These are phyloP conservation scores for Ailuropoda melanoleuca DNA, from an alignment of 2,113 vertebrate species.

Conservation along the genomic window DNA sequence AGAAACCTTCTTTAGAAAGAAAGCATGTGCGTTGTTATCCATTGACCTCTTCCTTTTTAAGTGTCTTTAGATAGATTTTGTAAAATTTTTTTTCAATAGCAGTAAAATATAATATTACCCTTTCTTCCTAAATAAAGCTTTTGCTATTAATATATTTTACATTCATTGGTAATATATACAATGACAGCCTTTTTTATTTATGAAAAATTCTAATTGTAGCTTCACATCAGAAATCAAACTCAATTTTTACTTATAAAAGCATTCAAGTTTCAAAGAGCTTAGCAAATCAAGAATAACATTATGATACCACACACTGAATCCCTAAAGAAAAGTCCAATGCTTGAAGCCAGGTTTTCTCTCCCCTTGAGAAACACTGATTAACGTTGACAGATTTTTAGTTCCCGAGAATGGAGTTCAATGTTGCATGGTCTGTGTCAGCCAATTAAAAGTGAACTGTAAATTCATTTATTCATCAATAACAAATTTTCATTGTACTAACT, in stretches of 20 bases:
- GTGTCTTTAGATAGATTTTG: neutral
- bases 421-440: neutral
- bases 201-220: neutral
- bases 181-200: constrained; percentile 14
- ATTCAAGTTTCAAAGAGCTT: constrained; percentile 27
- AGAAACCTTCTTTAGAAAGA: neutral
- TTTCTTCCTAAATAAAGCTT: neutral
- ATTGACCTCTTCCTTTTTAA: neutral
- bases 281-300: neutral
- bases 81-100: neutral
- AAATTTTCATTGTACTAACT: neutral
- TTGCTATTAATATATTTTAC: neutral
- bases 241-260: neutral
- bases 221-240: constrained; percentile 9
- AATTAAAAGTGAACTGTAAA: constrained; percentile 3
- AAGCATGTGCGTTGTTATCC: neutral
- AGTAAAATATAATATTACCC: neutral
- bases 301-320: neutral
- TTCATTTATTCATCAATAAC: neutral
- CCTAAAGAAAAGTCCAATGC: neutral
- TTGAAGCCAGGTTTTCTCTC: too few relatives aligned
- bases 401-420: neutral
- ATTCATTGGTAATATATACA: neutral
- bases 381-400: neutral
- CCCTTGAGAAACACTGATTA: neutral